These are phyloP conservation scores for Eumaeus atala DNA, from an alignment of 1,140 invertebrate genomes.

Conservation along the genomic window DNA sequence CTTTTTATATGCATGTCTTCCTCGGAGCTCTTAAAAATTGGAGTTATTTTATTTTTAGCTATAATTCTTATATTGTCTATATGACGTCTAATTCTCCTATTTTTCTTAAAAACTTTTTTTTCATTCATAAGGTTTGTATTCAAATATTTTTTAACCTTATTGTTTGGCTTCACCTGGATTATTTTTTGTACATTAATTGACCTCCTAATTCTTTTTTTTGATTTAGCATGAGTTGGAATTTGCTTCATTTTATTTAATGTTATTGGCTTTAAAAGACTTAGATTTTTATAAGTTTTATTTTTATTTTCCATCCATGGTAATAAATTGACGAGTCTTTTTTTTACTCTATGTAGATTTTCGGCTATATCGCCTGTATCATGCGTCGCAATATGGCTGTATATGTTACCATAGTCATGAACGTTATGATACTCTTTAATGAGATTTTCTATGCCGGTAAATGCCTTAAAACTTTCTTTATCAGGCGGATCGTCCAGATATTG, in stretches of 20 bases:
- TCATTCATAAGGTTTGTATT: slow-evolving; percentile 44
- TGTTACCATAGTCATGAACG: slow-evolving; percentile 29
- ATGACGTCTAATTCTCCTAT: slow-evolving; percentile 50
- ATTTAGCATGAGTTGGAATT: background rate
- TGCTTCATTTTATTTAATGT: too few species aligned
- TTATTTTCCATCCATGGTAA: too few species aligned
- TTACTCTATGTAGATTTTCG: too few species aligned
- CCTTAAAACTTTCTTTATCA: slow-evolving; percentile 48
- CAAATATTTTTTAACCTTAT: too few species aligned
- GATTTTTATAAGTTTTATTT: too few species aligned
- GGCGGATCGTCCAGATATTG: slow-evolving; percentile 51
- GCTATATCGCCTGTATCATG: too few species aligned
- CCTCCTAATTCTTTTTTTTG: slow-evolving; percentile 34
- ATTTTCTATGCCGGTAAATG: slow-evolving; percentile 54
- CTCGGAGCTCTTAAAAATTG: slow-evolving; percentile 23
- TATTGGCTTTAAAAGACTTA: too few species aligned
- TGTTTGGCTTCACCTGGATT: too few species aligned
- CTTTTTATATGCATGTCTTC: slow-evolving; percentile 35
- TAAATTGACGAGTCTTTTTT: too few species aligned
- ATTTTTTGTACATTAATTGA: slow-evolving; percentile 44
- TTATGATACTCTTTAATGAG: slow-evolving; percentile 48
- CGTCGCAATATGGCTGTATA: slow-evolving; percentile 14
- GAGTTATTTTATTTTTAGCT: slow-evolving; percentile 34
- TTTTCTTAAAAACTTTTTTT: slow-evolving; percentile 42
- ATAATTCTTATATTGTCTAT: slow-evolving; percentile 52